Evolutionary conservation across 1,140 invertebrate species (phyloP).

Genomic region (Anadara kagoshimensis): DNA sequence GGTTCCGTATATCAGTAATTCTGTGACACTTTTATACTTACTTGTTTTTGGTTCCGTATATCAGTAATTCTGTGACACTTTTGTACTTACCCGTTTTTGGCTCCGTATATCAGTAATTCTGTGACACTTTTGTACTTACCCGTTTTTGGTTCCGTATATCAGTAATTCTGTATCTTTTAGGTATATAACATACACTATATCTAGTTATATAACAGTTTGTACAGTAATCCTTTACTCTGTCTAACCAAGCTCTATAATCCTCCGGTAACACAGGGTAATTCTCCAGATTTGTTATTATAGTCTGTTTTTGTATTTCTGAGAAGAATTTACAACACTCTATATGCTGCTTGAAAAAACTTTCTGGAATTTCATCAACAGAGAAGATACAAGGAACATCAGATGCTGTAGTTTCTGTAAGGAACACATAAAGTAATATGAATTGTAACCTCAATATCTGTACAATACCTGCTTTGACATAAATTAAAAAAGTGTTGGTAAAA

Average conservation of each 20-base stretch:
- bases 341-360: conserved; percentile 82
- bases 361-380: conserved; percentile 78
- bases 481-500: too few relatives aligned
- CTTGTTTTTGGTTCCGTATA: too few relatives aligned
- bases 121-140: too few relatives aligned
- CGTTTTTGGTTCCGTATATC: conserved; percentile 4
- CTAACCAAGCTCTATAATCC: conserved; percentile 2
- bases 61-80: too few relatives aligned
- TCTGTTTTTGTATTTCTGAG: conserved; percentile 50
- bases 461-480: too few relatives aligned
- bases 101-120: too few relatives aligned
- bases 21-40: too few relatives aligned
- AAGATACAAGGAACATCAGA: conserved; percentile 76
- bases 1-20: too few relatives aligned
- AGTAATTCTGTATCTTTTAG: conserved; percentile 20
- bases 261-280: conserved; percentile 36
- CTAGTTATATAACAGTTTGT: conserved; percentile 32
- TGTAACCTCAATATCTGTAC: too few relatives aligned
- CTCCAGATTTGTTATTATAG: conserved; percentile 59
- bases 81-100: too few relatives aligned
- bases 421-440: too few relatives aligned
- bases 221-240: conserved; percentile 42
- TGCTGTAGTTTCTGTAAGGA: neutral
- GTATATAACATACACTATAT: conserved; percentile 31
- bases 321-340: conserved; percentile 75